Evolutionary conservation across 2,113 vertebrate species (phyloP).

Genomic region (Labrus mixtus): DNA sequence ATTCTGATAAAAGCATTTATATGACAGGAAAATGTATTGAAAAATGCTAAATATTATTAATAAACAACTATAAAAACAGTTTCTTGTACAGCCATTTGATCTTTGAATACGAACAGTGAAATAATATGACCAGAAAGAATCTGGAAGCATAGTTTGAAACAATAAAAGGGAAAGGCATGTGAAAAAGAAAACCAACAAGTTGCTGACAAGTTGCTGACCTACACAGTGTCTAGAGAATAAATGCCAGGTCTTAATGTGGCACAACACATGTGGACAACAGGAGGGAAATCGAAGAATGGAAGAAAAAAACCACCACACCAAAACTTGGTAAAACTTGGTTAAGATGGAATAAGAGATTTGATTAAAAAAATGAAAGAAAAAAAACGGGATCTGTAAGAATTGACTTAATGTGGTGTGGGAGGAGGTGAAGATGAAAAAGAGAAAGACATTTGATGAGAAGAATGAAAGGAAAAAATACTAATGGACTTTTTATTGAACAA

Average conservation of each 20-base stretch:
- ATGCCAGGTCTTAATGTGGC: constrained; percentile 13
- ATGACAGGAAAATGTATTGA: no score
- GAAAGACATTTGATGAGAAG: constrained; percentile 21
- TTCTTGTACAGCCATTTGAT: not conserved
- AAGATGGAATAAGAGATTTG: not conserved
- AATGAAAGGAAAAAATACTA: constrained; percentile 30
- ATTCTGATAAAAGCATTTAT: no score
- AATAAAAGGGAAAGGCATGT: not conserved
- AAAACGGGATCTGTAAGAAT: constrained; percentile 15
- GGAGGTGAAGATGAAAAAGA: not conserved
- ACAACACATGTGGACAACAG: not conserved
- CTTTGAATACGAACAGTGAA: not conserved
- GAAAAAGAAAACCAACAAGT: not conserved
- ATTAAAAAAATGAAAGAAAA: constrained; percentile 1
- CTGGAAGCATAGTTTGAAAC: not conserved
- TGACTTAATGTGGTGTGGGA: not conserved
- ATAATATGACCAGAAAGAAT: constrained; percentile 18
- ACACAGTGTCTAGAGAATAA: constrained; percentile 16
- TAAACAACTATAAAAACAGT: constrained; percentile 8
- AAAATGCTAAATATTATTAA: not conserved
- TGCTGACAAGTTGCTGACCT: not conserved
- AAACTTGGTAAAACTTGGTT: not conserved
- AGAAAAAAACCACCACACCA: not conserved
- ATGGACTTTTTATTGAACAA: constrained; percentile 43
- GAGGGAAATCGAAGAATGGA: not conserved